phyloP scores from a whole-genome alignment of 2,888 invertebrate species.

The Gymnocheta viridis region DNA sequence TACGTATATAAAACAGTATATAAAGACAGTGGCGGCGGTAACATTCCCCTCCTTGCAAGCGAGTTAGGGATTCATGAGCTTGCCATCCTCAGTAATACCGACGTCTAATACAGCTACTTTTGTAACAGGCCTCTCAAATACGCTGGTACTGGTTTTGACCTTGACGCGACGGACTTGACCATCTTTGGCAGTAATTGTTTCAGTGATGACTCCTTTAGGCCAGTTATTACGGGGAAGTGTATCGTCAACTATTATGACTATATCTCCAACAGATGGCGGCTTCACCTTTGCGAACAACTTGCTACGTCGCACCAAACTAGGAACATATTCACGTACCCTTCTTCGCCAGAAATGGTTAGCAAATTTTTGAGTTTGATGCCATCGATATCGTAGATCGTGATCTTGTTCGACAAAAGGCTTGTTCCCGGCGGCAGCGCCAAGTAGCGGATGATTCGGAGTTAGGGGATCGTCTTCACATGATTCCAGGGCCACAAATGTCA shows the following conservation, averaged over 20 bases:
- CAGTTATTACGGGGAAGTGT: slow-evolving; percentile 34
- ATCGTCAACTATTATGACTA: slow-evolving; percentile 45
- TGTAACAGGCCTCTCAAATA: slow-evolving; percentile 45
- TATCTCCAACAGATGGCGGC: slow-evolving; percentile 22
- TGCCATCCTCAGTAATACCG: slow-evolving; percentile 26
- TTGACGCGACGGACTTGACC: slow-evolving; percentile 52
- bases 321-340: slow-evolving; percentile 63
- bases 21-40: slow-evolving; percentile 38
- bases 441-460: too few species aligned
- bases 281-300: too few species aligned
- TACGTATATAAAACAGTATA: too few species aligned
- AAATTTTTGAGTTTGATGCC: too few species aligned
- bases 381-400: too few species aligned
- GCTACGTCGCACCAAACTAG: slow-evolving; percentile 28
- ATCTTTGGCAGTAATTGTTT: slow-evolving; percentile 39
- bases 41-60: slow-evolving; percentile 53
- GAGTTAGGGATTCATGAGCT: slow-evolving; percentile 37
- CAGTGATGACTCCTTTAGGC: slow-evolving; percentile 42
- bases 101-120: too few species aligned
- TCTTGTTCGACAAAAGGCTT: too few species aligned
- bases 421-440: too few species aligned
- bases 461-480: too few species aligned
- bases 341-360: slow-evolving; percentile 61
- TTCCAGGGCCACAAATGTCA: too few species aligned
- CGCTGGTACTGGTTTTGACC: slow-evolving; percentile 40